Base-by-base conservation (phyloP, 2,113 vertebrate genomes). In the Chaetops frenatus region DNA sequence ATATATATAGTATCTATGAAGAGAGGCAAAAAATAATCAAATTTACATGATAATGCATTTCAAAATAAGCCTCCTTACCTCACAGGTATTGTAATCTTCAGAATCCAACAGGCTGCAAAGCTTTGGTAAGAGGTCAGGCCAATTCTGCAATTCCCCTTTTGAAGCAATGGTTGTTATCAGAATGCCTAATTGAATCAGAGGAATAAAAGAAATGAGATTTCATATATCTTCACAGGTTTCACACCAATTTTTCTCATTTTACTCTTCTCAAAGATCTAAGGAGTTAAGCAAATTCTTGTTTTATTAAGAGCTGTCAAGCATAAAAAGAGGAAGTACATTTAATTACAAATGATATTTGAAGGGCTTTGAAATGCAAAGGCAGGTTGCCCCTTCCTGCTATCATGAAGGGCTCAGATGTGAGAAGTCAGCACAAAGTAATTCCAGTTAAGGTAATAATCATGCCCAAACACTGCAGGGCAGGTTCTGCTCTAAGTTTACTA, bases 111-210 rank as follows among this genome's bases (percentile, higher is more conserved):
- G 98, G 88, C 97, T 98, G 95, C 99, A 99, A 84, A 99, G 98
- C 94, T 99, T 99, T 76, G 99, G 99, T 80, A 99, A 98, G 48
- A 99, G 99, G 72, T 99, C 99, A 15, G 99, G 99, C 99, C 99
- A 99, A 96, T 99, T 99, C 88, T 99, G 99, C 17, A 99, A 97
- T 89, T 99, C 99, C 82, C 99, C 99, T 93, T 99, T 99, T 72
- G 99, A 99, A n/a, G 99, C 99, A 86, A 99, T 99, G 38, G 99
- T 99, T 97, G 99, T 99, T 97, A 99, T 99, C 95, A 99, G 97
- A 97, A 99, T 99, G 91, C 99, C 99, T 97, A 74, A 70, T 60
- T 54, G 67, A 86, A 72, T 78, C 40, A 69, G 40, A 92, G 38
- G 42, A 78, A 95, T 79, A 88, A 74, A n/a, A 29, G 35, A 97